Conservation (phyloP, 2,888 invertebrate genomes). For the Trissolcus brochymenae region DNA sequence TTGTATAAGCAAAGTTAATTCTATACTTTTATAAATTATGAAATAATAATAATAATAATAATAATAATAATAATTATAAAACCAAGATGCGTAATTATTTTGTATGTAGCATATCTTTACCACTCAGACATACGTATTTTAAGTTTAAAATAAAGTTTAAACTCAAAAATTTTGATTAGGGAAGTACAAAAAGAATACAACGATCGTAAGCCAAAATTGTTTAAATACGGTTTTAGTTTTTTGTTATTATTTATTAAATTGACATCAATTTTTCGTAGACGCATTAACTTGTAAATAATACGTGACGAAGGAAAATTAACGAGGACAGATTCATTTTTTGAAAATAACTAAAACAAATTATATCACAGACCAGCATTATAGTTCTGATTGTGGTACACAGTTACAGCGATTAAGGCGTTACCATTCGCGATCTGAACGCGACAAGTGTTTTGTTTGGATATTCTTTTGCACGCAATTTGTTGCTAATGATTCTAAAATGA, state of each 20-base stretch:
- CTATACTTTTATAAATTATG: conserved; percentile 22
- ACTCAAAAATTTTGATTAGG: background rate
- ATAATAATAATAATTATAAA: background rate
- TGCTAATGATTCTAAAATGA: background rate
- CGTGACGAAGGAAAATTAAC: conserved; percentile 30
- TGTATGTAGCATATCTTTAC: background rate
- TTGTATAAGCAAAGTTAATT: background rate
- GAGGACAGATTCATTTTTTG: conserved; percentile 25
- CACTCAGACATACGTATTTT: background rate
- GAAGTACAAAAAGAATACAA: background rate
- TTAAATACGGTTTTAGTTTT: conserved; percentile 33
- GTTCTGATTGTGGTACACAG: conserved; percentile 57
- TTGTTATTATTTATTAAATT: conserved; percentile 49
- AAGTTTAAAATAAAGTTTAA: background rate
- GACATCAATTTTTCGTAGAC: conserved; percentile 53
- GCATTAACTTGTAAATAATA: conserved; percentile 37
- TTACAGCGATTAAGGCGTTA: conserved; percentile 53
- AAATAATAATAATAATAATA: background rate
- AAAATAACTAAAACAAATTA: conserved; percentile 57
- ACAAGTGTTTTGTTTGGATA: conserved; percentile 31
- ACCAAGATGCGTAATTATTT: background rate
- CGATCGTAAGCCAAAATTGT: background rate
- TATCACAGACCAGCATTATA: conserved; percentile 62
- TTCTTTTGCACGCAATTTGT: conserved; percentile 25
- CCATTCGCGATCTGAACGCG: conserved; percentile 55